Percentiles rank a stretch among this genome's conserved stretches.
Conservation (phyloP, 1,140 invertebrate species). For the Physella acuta region DNA sequence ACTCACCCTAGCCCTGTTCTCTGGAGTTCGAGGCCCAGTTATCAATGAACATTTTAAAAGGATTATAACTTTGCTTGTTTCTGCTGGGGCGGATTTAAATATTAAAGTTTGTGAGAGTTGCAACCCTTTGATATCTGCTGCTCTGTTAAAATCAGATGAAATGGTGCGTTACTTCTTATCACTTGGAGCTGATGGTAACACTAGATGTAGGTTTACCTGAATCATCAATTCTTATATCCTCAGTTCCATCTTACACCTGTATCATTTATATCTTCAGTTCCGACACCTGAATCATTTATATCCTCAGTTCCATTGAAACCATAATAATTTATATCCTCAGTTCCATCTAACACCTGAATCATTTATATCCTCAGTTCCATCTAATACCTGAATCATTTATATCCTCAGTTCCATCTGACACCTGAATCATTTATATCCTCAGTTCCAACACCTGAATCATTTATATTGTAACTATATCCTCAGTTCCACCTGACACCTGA, state of each 20-base stretch:
- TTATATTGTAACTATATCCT: no score
- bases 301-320: neutral
- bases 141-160: constrained; percentile 15
- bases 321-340: neutral
- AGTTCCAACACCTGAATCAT: no score
- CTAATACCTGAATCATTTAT: no score
- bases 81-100: constrained; percentile 33
- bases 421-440: no score
- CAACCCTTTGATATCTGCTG: constrained; percentile 31
- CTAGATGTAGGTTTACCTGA: constrained; percentile 27
- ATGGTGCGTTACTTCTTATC: constrained; percentile 33
- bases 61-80: constrained; percentile 31
- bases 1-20: constrained; percentile 31
- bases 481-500: no score
- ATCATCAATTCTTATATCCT: neutral
- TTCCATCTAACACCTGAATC: no score
- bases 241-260: constrained; percentile 25
- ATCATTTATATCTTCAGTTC: neutral
- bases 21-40: constrained; percentile 16
- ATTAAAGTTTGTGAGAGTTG: constrained; percentile 28
- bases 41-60: constrained; percentile 23
- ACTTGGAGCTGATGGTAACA: constrained; percentile 30
- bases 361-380: no score
- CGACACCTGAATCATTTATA: no score
- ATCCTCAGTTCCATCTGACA: no score